Evolutionary conservation across 2,888 invertebrate species (phyloP), one percentile per base, ranked within the genome.

Genomic region (Drosophila eohydei): DNA sequence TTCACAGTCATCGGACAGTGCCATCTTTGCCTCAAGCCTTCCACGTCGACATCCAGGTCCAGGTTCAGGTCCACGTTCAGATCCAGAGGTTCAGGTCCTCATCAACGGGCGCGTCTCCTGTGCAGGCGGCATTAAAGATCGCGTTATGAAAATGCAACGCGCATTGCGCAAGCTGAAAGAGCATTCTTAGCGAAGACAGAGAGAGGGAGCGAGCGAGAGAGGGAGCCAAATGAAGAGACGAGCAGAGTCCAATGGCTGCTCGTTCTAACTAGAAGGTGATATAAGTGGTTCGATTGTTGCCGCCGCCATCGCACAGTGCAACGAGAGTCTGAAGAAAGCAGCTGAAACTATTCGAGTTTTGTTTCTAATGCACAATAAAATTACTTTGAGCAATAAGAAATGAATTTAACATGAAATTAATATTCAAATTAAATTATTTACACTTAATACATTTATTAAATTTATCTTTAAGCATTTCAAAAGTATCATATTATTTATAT

Each of bases 191-290:
- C 28, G 64, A 55, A 66, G 58, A 9, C 11, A 21, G 14, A 21
- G 16, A 2, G 32, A 30, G 9, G 21, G 34, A 16, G 32, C 7
- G 46, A 28, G 16, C 12, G 52, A 43, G 59, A 46, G 14, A n/a
- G 40, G 16, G 41, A 41, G 26, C 9, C 38, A 44, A 55, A 55
- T 32, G 50, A 52, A 44, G 59, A 40, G 58, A 50, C 41, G 68
- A 55, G 51, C 60, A 50, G 67, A 58, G 67, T 46, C 74, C 61
- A 73, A 65, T 64, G 69, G 69, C 69, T 71, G 76, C 73, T 77
- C 80, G 74, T 81, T 88, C 92, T 92, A 92, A 92, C 92, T 91
- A 92, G 92, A 89, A 92, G 92, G 92, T 92, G 92, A 92, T 92
- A 92, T 92, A 92, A 92, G 90, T 92, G 92, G 92, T 92, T 89